Percentiles rank a stretch among this genome's conserved stretches.
These are phyloP conservation scores for Rhizoglyphus robini DNA, from an alignment of 1,140 invertebrate species.

Conservation along the genomic window DNA sequence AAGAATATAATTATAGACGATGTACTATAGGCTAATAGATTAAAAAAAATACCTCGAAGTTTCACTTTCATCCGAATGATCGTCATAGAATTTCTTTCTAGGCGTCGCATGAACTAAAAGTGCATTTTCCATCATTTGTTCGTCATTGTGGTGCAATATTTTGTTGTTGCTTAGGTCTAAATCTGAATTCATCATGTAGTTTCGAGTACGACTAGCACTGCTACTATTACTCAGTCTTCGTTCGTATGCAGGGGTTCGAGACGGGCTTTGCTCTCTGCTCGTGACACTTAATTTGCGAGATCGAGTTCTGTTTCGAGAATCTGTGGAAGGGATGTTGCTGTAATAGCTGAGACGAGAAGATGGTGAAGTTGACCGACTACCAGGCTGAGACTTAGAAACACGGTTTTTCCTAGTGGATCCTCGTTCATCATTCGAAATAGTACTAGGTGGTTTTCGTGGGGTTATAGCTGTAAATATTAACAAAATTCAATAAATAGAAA, in stretches of 20 bases:
- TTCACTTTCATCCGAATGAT: slow-evolving; percentile 80
- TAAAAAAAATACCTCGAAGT: slow-evolving; percentile 63
- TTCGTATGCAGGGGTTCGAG: slow-evolving; percentile 16
- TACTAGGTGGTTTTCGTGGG: background rate
- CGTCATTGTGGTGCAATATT: slow-evolving; percentile 14
- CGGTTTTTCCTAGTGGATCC: background rate
- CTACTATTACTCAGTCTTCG: slow-evolving; percentile 16
- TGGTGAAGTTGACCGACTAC: slow-evolving; percentile 70
- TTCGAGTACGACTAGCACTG: background rate
- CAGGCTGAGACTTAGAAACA: slow-evolving; percentile 34
- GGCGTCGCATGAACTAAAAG: slow-evolving; percentile 20
- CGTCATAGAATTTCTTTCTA: slow-evolving; percentile 34
- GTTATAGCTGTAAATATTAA: background rate
- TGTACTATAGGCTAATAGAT: background rate
- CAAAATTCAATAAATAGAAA: background rate
- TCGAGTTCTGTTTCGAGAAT: slow-evolving; percentile 32
- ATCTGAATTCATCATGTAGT: background rate
- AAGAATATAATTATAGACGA: background rate
- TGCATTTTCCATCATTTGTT: slow-evolving; percentile 21
- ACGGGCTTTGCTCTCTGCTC: slow-evolving; percentile 35
- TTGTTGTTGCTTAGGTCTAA: slow-evolving; percentile 1
- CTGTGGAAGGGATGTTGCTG: background rate
- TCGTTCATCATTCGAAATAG: slow-evolving; percentile 3
- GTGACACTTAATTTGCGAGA: slow-evolving; percentile 25
- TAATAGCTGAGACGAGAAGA: slow-evolving; percentile 58